Conservation (phyloP, 2,888 invertebrate species). For the Sinohyriopsis cumingii region DNA sequence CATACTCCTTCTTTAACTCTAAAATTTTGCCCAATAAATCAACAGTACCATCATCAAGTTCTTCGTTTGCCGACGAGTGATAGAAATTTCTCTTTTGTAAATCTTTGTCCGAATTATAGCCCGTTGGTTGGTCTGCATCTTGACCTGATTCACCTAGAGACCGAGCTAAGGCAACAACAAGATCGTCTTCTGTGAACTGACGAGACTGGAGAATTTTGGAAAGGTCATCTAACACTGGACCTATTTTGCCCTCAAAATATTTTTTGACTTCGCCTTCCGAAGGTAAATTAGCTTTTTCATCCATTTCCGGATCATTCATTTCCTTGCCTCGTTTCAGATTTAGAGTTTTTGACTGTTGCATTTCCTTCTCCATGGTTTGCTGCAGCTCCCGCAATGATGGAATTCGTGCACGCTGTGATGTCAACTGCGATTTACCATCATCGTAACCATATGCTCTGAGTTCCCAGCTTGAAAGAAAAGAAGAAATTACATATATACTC, state of each 20-base stretch:
- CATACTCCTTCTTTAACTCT: too few species aligned
- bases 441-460: constrained; percentile 21
- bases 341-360: constrained; percentile 26
- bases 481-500: not conserved
- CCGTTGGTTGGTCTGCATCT: too few species aligned
- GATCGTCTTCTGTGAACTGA: constrained; percentile 5
- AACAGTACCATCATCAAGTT: too few species aligned
- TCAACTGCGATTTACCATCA: constrained; percentile 3
- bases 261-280: too few species aligned
- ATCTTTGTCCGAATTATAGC: too few species aligned
- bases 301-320: constrained; percentile 2
- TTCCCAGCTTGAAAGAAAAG: constrained; percentile 28
- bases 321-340: constrained; percentile 29
- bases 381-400: constrained; percentile 27
- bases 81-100: too few species aligned
- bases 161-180: not conserved
- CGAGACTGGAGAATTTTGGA: constrained; percentile 1
- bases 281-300: not conserved
- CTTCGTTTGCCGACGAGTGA: too few species aligned
- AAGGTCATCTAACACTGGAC: constrained; percentile 2
- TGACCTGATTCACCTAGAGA: too few species aligned
- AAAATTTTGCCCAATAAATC: too few species aligned
- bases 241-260: too few species aligned
- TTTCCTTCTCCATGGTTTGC: constrained; percentile 38
- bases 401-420: constrained; percentile 16